Percentiles rank a stretch among this genome's conserved stretches.
Conservation (phyloP, 2,888 invertebrate species). For the Thelaira solivaga region DNA sequence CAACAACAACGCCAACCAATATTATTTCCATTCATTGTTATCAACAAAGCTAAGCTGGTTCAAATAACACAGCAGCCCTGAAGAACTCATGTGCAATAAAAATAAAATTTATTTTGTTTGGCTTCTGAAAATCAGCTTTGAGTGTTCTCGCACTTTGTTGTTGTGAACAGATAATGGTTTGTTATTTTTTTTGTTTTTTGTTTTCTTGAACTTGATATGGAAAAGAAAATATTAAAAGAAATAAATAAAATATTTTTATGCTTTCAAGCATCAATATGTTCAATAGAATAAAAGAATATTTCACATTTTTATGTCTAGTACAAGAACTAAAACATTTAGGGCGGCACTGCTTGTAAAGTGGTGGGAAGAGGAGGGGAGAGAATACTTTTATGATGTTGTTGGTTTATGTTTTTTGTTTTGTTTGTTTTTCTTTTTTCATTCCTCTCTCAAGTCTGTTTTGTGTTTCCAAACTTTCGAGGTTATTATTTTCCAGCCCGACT, state of each 20-base stretch:
- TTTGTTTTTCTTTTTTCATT: too few species aligned
- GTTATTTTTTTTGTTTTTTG: too few species aligned
- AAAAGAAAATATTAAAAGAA: not conserved
- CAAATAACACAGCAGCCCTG: not conserved
- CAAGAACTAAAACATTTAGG: too few species aligned
- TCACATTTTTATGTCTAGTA: not conserved
- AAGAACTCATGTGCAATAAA: not conserved
- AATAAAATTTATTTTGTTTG: not conserved
- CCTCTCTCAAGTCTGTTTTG: too few species aligned
- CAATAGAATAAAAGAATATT: not conserved
- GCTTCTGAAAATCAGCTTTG: too few species aligned
- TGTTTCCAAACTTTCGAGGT: too few species aligned
- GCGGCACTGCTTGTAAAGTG: too few species aligned
- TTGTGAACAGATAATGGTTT: not conserved
- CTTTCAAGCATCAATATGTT: not conserved
- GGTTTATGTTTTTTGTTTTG: too few species aligned
- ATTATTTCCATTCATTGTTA: conserved; percentile 1
- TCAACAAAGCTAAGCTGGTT: not conserved
- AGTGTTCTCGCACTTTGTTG: too few species aligned
- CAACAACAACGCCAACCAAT: not conserved
- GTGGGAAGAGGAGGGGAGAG: too few species aligned
- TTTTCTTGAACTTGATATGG: not conserved
- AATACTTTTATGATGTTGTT: too few species aligned
- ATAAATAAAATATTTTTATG: not conserved
- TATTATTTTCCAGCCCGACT: too few species aligned